Evolutionary conservation across 2,797 vertebrate genomes (phyloP).

Genomic region (Capromys pilorides): DNA sequence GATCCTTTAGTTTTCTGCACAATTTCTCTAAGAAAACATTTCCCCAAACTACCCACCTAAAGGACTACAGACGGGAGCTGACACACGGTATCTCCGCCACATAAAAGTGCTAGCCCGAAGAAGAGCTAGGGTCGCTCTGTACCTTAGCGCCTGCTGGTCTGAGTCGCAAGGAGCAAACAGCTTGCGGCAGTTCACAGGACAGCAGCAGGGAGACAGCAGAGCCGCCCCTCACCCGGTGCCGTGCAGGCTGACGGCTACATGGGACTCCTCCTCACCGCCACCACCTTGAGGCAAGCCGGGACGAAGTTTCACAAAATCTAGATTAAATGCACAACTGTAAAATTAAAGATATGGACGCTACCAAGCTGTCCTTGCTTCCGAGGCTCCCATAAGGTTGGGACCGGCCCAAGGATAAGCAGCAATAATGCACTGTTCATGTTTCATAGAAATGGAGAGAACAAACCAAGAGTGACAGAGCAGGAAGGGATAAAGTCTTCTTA

Average conservation of each 20-base stretch:
- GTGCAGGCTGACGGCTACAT: rapidly evolving
- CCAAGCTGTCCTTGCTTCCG: background rate
- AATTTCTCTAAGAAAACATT: background rate
- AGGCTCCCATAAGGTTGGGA: background rate
- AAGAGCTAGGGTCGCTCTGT: background rate
- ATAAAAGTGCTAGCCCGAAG: background rate
- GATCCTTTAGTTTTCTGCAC: background rate
- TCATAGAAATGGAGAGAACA: background rate
- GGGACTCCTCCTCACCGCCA: background rate
- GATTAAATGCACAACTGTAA: constrained; percentile 1
- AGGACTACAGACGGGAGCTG: background rate
- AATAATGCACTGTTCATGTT: background rate
- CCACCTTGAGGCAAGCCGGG: background rate
- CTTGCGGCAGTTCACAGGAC: background rate
- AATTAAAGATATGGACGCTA: background rate
- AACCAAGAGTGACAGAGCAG: background rate
- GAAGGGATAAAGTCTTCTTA: background rate
- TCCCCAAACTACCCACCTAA: no score
- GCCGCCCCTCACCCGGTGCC: background rate
- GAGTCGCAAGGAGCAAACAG: constrained; percentile 47
- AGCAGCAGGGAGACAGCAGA: background rate
- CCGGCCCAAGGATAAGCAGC: background rate
- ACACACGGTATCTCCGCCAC: background rate
- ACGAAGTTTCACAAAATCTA: background rate
- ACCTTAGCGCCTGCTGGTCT: background rate